Evolutionary conservation across 2,113 vertebrate species (phyloP).

Genomic region (Pachyramphus minor): DNA sequence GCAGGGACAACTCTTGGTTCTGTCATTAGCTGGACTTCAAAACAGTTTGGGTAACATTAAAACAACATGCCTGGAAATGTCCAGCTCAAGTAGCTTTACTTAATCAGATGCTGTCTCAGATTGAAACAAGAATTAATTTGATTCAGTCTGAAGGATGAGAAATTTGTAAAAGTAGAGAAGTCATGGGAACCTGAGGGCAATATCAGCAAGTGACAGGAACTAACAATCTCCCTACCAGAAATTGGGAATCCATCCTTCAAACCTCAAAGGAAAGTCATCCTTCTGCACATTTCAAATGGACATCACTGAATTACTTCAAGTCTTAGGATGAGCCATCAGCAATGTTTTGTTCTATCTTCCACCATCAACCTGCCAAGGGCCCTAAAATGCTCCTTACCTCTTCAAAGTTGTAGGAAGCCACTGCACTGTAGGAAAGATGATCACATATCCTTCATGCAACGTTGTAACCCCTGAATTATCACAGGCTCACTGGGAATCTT

Average conservation of each 20-base stretch:
- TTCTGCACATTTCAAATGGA: neutral
- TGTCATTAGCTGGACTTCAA: neutral
- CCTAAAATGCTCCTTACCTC: neutral
- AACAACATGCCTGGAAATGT: neutral
- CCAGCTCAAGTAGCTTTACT: neutral
- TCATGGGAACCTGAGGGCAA: neutral
- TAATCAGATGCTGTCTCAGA: neutral
- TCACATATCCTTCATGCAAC: neutral
- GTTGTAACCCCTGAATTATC: neutral
- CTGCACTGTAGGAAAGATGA: neutral
- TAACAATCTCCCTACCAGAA: neutral
- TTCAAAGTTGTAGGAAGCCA: neutral
- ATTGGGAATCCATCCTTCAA: neutral
- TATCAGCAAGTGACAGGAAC: neutral
- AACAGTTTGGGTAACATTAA: neutral
- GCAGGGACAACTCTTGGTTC: neutral
- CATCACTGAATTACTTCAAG: neutral
- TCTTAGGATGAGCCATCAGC: neutral
- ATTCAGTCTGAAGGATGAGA: neutral
- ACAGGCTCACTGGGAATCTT: neutral
- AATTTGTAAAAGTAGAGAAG: neutral
- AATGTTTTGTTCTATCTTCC: neutral
- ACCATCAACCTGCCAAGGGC: neutral
- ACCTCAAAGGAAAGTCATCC: neutral
- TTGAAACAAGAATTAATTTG: neutral